A percentile compares a stretch with the other conserved stretches of the same genome.
These are phyloP conservation scores for Achlya flavicornis DNA, from an alignment of 2,888 invertebrate species.

Conservation along the genomic window DNA sequence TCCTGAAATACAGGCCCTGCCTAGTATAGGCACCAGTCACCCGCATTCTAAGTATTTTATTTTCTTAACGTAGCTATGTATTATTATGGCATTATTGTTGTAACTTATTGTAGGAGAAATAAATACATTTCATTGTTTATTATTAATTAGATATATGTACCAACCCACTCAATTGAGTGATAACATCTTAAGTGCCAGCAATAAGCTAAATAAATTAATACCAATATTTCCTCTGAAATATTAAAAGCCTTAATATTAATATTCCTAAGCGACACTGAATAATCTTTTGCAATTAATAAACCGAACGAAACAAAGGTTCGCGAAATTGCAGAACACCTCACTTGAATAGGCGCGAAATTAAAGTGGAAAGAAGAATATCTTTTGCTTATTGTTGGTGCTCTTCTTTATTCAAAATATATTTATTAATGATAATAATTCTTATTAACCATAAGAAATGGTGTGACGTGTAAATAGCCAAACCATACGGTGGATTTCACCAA, in stretches of 20 bases:
- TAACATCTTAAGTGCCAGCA: constrained; percentile 5
- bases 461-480: too few relatives aligned
- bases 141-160: too few relatives aligned
- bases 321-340: constrained; percentile 14
- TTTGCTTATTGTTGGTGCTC: constrained; percentile 13
- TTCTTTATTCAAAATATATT: not conserved
- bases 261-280: constrained; percentile 38
- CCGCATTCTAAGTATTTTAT: too few relatives aligned
- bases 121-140: too few relatives aligned
- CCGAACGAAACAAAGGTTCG: constrained; percentile 27
- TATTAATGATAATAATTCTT: too few relatives aligned
- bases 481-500: too few relatives aligned
- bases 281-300: constrained; percentile 37
- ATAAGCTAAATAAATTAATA: constrained; percentile 22
- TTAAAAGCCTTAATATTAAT: constrained; percentile 30
- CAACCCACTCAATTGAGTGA: not conserved
- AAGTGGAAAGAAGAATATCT: constrained; percentile 25
- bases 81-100: too few relatives aligned
- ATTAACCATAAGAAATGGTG: too few relatives aligned
- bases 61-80: too few relatives aligned
- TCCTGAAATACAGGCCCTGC: too few relatives aligned
- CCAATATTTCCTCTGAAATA: constrained; percentile 28
- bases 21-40: too few relatives aligned
- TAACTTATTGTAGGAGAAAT: too few relatives aligned
- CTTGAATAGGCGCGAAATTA: constrained; percentile 20